A percentile compares a stretch with the other conserved stretches of the same genome.
phyloP scores from a whole-genome alignment of 1,140 invertebrate species.

The Drosophila lowei region DNA sequence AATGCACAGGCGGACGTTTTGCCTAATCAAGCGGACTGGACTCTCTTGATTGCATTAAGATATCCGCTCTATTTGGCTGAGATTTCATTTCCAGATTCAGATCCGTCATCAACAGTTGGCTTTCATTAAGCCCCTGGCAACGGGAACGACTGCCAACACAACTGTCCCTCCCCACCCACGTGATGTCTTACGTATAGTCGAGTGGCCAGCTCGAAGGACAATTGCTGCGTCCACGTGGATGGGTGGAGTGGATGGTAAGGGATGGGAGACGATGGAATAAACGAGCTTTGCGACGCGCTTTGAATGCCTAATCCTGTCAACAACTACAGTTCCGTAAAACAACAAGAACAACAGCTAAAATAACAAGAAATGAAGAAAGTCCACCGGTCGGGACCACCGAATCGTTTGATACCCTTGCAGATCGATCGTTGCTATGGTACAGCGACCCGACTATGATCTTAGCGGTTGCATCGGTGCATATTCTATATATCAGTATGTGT shows the following conservation, averaged over 20 bases:
- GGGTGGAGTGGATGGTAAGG: conserved; percentile 20
- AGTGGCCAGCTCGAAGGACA: conserved; percentile 52
- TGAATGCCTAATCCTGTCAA: conserved; percentile 65
- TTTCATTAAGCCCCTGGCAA: conserved; percentile 36
- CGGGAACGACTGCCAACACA: not conserved
- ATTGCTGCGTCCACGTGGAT: conserved; percentile 40
- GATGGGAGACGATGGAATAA: conserved; percentile 21
- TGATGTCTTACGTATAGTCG: not conserved
- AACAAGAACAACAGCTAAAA: conserved; percentile 23
- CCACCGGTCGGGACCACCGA: no score
- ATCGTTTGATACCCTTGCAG: no score
- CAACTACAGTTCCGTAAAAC: conserved; percentile 18
- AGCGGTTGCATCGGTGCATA: no score
- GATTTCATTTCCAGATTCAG: conserved; percentile 23
- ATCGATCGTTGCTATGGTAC: no score
- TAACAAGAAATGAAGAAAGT: not conserved
- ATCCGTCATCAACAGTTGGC: conserved; percentile 48
- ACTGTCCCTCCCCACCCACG: conserved; percentile 1
- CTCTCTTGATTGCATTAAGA: conserved; percentile 17
- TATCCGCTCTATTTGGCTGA: conserved; percentile 14
- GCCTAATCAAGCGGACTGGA: not conserved
- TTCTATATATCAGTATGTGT: no score
- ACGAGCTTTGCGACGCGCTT: conserved; percentile 30
- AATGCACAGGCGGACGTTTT: not conserved
- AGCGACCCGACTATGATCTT: no score